Evolutionary conservation across 30 jellyfish, hydroid and myxozoan genomes (phyloP), one percentile per base, ranked within the genome.

Genomic region (Catostylus mosaicus): DNA sequence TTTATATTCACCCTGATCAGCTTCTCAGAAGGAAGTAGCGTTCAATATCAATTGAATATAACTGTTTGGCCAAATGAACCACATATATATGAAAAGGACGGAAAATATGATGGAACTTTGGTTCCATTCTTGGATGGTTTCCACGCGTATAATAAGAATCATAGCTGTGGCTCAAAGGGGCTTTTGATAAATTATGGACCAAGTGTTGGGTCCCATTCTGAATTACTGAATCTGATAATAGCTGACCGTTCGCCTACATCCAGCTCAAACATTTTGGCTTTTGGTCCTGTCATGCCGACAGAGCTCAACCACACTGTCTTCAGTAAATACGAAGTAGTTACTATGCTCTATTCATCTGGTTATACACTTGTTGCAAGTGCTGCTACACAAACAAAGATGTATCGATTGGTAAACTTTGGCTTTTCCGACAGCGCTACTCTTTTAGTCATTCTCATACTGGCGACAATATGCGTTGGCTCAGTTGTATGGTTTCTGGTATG

Each of bases 401-500:
- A 82, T 34, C 54, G 92, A 74, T 24, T 82, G 36, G 46, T 40
- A 8, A 73, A 19, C 33, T 82, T 82, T 82, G 92, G 92, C 29
- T 34, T 82, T 48, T 18, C 48, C 7, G 86, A 82, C 23, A 70
- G 92, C 12, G 54, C 33, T 2, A 69, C 92, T 0, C 70, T 82
- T 18, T 34, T 82, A 34, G 78, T 82, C 0, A 45, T 63, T 3
- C 46, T 72, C 3, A 29, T 60, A 1, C 48, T 60, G 29, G 46
- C 31, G 23, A 59, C 86, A 1, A 31, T 37, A 0, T 50, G 34
- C 0, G 57, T 48, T 35, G 92, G 80, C 9, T 35, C 48, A 11
- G 18, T 30, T 31, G 72, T 82, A 3, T 82, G 92, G 92, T 27
- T 82, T 37, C 70, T 70, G 63, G 92, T 82, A 69, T 68, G 86